Base-by-base conservation (phyloP, 2,797 vertebrate genomes). In the Chaenodraco wilsoni region DNA sequence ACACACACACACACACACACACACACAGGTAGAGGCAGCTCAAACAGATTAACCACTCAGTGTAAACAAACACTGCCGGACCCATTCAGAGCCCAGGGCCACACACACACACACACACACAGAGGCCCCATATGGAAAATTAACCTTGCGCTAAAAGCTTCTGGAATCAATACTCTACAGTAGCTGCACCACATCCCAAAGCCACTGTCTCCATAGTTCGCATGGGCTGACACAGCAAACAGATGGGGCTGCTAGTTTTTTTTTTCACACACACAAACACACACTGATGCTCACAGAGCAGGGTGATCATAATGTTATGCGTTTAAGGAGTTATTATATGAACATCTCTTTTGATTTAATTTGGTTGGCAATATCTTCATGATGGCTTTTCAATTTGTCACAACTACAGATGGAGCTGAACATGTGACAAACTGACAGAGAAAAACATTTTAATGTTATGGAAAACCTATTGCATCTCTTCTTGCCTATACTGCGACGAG, bases 121-220 rank as follows among this genome's bases (percentile, higher is more conserved):
- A 76, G 76, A 85, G 79, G 69, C 73, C 84, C 81, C 83, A 85
- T 81, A 87, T 88, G 87, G 88, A 90, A 92, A 90, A 89, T 90
- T 76, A 86, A 79, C 82, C 87, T 88, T 70, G 89, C 66, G 15
- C 83, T 88, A 86, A 93, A 93, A 92, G 89, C 85, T 85, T 92
- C 85, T 80, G 74, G 66, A 90, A 93, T 92, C 91, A 84, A 93
- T 91, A 87, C 55, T 78, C 55, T 85, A 90, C 85, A 89, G 86
- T 88, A 82, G 79, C 69, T 85, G 84, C 84, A 84, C 48, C 60
- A 48, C 70, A 84, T 82, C 77, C 71, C 66, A 74, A 70, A 89
- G 80, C 78, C 37, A 65, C 77, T 45, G 46, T 72, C 77, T 84
- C 78, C 65, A 79, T 66, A 72, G 60, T 81, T 78, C 43, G n/a